Conservation (phyloP, 2,113 vertebrate genomes). For the Alexandromys fortis region DNA sequence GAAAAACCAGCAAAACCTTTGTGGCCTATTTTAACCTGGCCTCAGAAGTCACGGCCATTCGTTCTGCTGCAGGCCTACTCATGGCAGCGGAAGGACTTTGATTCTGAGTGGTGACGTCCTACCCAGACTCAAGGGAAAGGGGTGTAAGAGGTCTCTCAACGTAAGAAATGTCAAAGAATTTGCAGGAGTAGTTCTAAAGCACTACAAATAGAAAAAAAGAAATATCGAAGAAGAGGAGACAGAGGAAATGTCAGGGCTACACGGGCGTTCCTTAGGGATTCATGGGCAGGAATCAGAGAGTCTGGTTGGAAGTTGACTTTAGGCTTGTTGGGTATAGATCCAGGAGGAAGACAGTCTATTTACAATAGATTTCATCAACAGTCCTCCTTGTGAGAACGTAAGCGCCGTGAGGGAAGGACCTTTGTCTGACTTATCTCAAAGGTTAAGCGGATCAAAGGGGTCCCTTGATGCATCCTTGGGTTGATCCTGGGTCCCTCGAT, state of each 20-base stretch:
- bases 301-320: background rate
- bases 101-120: background rate
- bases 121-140: background rate
- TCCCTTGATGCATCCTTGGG: background rate
- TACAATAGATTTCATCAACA: background rate
- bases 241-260: background rate
- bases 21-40: background rate
- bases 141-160: background rate
- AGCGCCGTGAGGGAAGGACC: background rate
- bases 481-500: background rate
- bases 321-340: background rate
- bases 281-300: background rate
- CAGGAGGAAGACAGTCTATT: background rate
- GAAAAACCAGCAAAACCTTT: background rate
- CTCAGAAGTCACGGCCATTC: background rate
- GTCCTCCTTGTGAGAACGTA: background rate
- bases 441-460: background rate
- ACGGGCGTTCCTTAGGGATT: background rate
- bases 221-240: background rate
- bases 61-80: background rate
- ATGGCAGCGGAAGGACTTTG: background rate
- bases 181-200: background rate
- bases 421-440: background rate
- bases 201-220: background rate
- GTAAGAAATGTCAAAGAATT: constrained; percentile 22